Evolutionary conservation across 1,140 invertebrate genomes (phyloP).

Genomic region (Drosophila lini): DNA sequence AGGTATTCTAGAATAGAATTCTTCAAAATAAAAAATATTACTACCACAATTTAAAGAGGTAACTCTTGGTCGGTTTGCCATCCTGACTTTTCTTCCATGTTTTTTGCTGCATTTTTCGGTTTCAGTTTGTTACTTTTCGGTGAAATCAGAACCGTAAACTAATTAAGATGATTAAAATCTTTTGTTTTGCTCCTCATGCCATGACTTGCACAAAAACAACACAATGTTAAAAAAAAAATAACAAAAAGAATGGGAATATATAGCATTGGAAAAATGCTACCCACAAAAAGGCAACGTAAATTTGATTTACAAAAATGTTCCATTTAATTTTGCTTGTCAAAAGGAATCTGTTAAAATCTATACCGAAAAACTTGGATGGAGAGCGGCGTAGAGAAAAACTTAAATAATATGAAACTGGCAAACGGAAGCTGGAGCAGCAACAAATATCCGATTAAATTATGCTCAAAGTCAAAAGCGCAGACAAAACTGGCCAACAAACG

Average conservation of each 20-base stretch:
- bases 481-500: slow-evolving; percentile 73
- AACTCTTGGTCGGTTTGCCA: background rate
- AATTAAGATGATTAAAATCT: slow-evolving; percentile 81
- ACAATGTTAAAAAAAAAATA: background rate
- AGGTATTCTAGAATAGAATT: no score
- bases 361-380: slow-evolving; percentile 17
- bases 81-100: background rate
- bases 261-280: slow-evolving; percentile 1
- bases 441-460: slow-evolving; percentile 83
- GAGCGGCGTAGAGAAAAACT: slow-evolving; percentile 45
- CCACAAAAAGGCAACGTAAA: slow-evolving; percentile 41
- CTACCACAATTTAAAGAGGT: background rate
- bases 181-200: slow-evolving; percentile 32
- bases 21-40: no score
- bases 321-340: slow-evolving; percentile 55
- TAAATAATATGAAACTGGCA: slow-evolving; percentile 73
- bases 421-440: slow-evolving; percentile 49
- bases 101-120: slow-evolving; percentile 21
- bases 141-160: slow-evolving; percentile 66
- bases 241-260: background rate
- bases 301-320: slow-evolving; percentile 62
- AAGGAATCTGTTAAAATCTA: slow-evolving; percentile 61
- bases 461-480: slow-evolving; percentile 79
- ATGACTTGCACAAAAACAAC: slow-evolving; percentile 1
- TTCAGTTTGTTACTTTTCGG: slow-evolving; percentile 30